phyloP scores from a whole-genome alignment of 2,797 vertebrate genomes.

The Anguilla marmorata region DNA sequence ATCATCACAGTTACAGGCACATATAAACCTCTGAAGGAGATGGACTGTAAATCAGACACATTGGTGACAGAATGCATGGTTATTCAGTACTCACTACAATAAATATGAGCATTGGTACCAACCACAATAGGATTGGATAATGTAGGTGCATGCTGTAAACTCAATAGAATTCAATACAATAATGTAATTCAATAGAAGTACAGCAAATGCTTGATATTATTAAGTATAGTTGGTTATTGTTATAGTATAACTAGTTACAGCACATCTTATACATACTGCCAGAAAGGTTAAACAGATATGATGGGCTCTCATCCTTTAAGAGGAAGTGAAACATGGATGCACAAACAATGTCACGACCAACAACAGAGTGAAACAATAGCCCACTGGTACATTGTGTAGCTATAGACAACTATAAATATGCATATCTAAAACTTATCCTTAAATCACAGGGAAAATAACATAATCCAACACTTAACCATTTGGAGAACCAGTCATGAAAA shows the following conservation, averaged over 20 bases:
- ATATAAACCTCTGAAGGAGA: not conserved
- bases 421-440: no score
- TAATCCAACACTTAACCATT: no score
- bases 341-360: not conserved
- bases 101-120: no score
- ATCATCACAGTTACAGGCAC: not conserved
- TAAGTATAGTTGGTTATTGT: not conserved
- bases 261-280: not conserved
- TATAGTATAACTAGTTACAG: not conserved
- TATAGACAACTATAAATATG: no score
- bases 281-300: no score
- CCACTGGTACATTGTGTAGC: not conserved
- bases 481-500: no score
- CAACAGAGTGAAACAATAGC: not conserved
- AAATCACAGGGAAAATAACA: no score
- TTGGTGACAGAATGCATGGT: not conserved
- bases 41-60: not conserved
- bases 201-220: not conserved
- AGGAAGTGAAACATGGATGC: not conserved
- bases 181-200: not conserved
- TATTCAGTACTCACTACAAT: not conserved
- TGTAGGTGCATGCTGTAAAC: no score
- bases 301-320: not conserved
- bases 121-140: no score
- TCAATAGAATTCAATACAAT: not conserved